Base-by-base conservation (phyloP, 1,140 invertebrate species). In the Littorina saxatilis region DNA sequence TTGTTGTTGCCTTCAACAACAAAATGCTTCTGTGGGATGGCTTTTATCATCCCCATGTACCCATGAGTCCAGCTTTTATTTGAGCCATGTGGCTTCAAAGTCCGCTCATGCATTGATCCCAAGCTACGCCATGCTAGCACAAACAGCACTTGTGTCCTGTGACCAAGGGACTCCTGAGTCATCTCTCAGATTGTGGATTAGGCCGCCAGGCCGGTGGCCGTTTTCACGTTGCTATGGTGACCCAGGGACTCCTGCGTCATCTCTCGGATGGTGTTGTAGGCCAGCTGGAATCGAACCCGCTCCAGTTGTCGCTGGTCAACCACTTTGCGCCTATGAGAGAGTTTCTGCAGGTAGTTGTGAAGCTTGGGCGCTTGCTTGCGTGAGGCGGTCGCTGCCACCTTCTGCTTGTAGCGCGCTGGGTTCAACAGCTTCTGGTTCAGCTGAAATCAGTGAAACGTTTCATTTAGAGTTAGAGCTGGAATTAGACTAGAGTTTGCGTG, bases 261-360 rank as follows among this genome's bases (percentile, higher is more conserved):
- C 70, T 73, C 70, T 9, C 70, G 7, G 70, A 73, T 73, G 39
- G 70, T 73, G 40, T 29, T 73, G 40, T 39, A 2, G 27, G 70
- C 70, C 70, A 73, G 70, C 40, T 73, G 39, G 40, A 50, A 50
- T 15, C 29, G 68, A 2, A 35, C 68, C 2, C 32, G 68, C 37
- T 35, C 23, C 20, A 7, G 35, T 15, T 40, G 37, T 23, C 43
- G 40, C 40, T 73, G 70, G 9, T 50, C 70, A 23, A 39, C 70
- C n/a, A 20, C 70, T 2, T 17, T 23, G 23, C 70, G 70, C 29
- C 32, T 27, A 9, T 47, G 43, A 43, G 39, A 50, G 29, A 73
- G 39, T 29, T 32, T 47, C 13, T 50, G 39, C 17, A 73, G 39
- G 70, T 73, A 73, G 40, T n/a, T 39, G 70, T 73, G 70, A 73